Conservation (phyloP, 2,797 vertebrate species). For the Protosalanx chinensis region DNA sequence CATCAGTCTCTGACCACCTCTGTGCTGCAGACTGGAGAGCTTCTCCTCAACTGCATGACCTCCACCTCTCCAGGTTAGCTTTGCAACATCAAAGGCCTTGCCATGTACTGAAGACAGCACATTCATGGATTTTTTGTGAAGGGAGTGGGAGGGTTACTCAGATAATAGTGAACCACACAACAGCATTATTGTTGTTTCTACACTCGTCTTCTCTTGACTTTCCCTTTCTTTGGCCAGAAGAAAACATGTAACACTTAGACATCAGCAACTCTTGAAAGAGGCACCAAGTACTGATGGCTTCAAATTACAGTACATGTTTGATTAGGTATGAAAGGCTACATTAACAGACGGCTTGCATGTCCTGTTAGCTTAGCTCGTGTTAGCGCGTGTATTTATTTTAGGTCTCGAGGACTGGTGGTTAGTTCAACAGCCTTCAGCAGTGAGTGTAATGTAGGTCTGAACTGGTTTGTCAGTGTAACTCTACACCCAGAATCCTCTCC, state of each 20-base stretch:
- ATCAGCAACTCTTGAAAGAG: neutral
- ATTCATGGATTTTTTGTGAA: neutral
- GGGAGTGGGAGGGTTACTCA: conserved; percentile 9
- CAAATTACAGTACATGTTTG: neutral
- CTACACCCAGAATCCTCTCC: conserved; percentile 25
- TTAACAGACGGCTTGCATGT: neutral
- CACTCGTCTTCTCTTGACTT: neutral
- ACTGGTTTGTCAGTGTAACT: conserved; percentile 34
- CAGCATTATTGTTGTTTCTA: neutral
- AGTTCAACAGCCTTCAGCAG: neutral
- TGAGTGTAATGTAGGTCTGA: conserved; percentile 1
- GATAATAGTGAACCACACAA: neutral
- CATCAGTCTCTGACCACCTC: conserved; percentile 79
- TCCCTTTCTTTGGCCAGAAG: no score
- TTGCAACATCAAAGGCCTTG: neutral
- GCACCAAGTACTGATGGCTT: neutral
- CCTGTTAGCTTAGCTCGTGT: neutral
- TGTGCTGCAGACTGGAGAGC: conserved; percentile 80
- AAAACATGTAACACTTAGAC: neutral
- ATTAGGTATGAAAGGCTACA: conserved; percentile 1
- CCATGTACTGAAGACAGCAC: neutral
- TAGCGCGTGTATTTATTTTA: conserved; percentile 3
- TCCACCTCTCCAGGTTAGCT: conserved; percentile 80
- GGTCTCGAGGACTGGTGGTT: neutral
- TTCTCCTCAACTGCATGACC: conserved; percentile 80